Base-by-base conservation (phyloP, 2,888 invertebrate genomes). In the Acronicta alni region DNA sequence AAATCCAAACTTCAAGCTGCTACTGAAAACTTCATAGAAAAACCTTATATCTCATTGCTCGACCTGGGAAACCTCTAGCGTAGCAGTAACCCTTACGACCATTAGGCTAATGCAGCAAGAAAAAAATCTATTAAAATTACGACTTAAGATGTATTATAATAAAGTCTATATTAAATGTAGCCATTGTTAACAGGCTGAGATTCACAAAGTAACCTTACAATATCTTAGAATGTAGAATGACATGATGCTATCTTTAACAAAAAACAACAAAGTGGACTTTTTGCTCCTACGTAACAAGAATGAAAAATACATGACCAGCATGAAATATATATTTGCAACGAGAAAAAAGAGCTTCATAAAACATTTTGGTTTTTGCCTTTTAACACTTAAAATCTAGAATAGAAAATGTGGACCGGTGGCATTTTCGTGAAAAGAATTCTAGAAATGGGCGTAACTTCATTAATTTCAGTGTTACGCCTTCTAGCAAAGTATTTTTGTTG, bases 401-500 rank as follows among this genome's bases (percentile, higher is more conserved):
- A 44, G 46, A 67, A 72, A 72, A 68, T 54, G 41, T 60, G 35
- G 35, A 35, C 35, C 14, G 51, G 55, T 60, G 67, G 49, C 54
- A 59, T 60, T 72, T 48, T 64, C 18, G 14, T 60, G 39, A 55
- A 72, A 60, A 72, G 38, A 72, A 72, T 52, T 60, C 54, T 55
- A 52, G 51, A 55, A 70, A 64, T 32, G 43, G 39, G 35, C 12
- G 41, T 30, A 45, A 67, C 48, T 72, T 72, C 52, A 68, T 72
- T 68, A 71, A 66, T 68, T 65, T 67, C 26, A 35, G 41, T 56
- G 55, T 67, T 30, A 55, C 47, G 41, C 41, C 20, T 54, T 52
- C 38, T 30, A 55, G 60, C 60, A 52, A 66, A 68, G 55, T 38
- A 12, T 49, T 68, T 66, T 39, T 55, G 46, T 54, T 30, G 5